Evolutionary conservation across 1,140 invertebrate species (phyloP), one percentile per base, ranked within the genome.

Genomic region (Heliothis subflexa): DNA sequence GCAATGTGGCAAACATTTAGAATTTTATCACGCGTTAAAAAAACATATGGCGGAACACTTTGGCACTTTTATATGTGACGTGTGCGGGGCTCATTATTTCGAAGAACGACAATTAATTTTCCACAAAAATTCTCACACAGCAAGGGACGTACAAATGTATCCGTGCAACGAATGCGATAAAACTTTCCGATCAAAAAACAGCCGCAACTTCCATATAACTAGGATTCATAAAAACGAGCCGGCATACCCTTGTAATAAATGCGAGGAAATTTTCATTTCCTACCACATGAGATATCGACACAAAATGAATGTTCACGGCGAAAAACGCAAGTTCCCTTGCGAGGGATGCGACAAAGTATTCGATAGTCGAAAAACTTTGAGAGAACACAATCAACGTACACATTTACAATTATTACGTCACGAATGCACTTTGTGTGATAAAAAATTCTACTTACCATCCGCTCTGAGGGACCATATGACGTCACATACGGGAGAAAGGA

Each of bases 11-110:
- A 81, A 61, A 0, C 70, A 79, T 0, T 91, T 92, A 16, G 89
- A 85, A 0, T 92, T 88, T 59, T 94, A 93, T 25, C 89, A 94
- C 49, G 85, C 85, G 1, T 79, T 94, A 7, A 91, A 89, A 47
- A 93, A 91, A 70, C 93, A 94, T 59, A 93, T 93, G 91, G 82
- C 90, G 0, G 91, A 89, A 3, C 93, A 94, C 52, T 93, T 92
- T 16, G 91, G 93, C 0, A 92, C 89, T 0, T 89, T 64, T n/a
- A 90, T 90, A 0, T 94, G 93, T n/a, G 93, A 94, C 16, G 79
- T 88, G 2, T 94, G 93, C 16, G 93, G 93, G 0, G 86, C 91
- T 0, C 80, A 81, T 75, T 81, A 81, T 12, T 81, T 81, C 18
- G 80, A 81, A 14, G 80, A 81, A 47, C 11, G 80, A 5, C 64